phyloP scores from a whole-genome alignment of 2,888 invertebrate genomes.

The Oxyteleia sp. region DNA sequence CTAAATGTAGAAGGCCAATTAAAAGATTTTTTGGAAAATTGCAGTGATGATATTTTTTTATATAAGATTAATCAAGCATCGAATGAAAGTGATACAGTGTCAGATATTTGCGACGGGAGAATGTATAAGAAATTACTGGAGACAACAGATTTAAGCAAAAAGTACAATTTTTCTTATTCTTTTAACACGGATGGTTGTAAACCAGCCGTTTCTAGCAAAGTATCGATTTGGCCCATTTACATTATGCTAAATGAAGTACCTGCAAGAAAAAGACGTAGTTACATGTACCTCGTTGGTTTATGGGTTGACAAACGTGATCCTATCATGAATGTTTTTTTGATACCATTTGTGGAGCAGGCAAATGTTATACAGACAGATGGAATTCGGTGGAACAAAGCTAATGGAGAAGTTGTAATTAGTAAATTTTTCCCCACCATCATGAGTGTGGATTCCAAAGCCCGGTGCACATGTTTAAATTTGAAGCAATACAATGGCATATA shows the following conservation, averaged over 20 bases:
- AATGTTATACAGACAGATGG: too few species aligned
- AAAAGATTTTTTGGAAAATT: too few species aligned
- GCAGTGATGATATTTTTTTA: too few species aligned
- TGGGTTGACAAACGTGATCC: constrained; percentile 61
- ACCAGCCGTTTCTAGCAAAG: constrained; percentile 39
- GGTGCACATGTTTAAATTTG: too few species aligned
- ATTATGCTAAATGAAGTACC: constrained; percentile 58
- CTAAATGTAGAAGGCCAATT: too few species aligned
- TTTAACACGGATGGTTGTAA: constrained; percentile 65
- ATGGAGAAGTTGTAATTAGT: too few species aligned
- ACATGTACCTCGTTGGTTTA: constrained; percentile 59
- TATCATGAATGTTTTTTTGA: constrained; percentile 21
- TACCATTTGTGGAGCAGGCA: constrained; percentile 17
- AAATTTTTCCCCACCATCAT: too few species aligned
- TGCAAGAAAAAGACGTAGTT: constrained; percentile 37
- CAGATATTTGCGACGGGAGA: constrained; percentile 43
- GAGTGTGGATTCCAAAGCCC: too few species aligned
- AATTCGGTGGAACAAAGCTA: too few species aligned
- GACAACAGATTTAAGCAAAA: background rate
- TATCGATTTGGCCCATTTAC: constrained; percentile 58
- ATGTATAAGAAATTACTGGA: constrained; percentile 24
- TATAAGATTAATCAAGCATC: too few species aligned
- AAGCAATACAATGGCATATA: too few species aligned
- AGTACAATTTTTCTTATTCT: constrained; percentile 38
- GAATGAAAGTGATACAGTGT: too few species aligned